phyloP scores from a whole-genome alignment of 2,113 vertebrate species.

The Phalacrocorax pelagicus region DNA sequence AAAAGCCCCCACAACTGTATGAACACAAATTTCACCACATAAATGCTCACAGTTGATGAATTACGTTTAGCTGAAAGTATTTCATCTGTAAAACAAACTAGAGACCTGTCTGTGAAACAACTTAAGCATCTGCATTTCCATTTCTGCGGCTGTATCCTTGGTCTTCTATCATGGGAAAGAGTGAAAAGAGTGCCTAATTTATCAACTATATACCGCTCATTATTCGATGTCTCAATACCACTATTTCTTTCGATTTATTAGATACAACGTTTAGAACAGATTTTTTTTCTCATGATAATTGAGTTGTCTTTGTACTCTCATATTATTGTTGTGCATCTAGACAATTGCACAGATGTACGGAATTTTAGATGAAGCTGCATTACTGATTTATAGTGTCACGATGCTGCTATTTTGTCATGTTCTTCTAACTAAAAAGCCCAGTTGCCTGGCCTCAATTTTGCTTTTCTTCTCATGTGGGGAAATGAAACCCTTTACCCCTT shows the following conservation, averaged over 20 bases:
- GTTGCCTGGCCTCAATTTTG: not conserved
- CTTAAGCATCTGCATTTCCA: not conserved
- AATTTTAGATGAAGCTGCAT: not conserved
- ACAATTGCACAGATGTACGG: not conserved
- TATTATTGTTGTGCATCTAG: not conserved
- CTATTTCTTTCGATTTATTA: not conserved
- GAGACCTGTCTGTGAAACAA: not conserved
- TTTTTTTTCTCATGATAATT: not conserved
- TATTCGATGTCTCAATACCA: not conserved
- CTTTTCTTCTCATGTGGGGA: not conserved
- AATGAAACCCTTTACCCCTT: not conserved
- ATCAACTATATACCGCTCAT: not conserved
- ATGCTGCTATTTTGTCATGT: not conserved
- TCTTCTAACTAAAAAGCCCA: not conserved
- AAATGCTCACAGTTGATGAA: not conserved
- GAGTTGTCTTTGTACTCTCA: not conserved
- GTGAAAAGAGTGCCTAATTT: not conserved
- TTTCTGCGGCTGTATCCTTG: not conserved
- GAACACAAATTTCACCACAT: not conserved
- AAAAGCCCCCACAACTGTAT: not conserved
- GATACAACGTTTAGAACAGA: not conserved
- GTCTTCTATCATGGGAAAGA: not conserved
- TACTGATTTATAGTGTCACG: not conserved
- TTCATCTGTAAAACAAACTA: constrained; percentile 31
- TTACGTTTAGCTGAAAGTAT: not conserved